A percentile compares a stretch with the other conserved stretches of the same genome.
Conservation (phyloP, 1,140 invertebrate genomes). For the Sycophaga agraensis region DNA sequence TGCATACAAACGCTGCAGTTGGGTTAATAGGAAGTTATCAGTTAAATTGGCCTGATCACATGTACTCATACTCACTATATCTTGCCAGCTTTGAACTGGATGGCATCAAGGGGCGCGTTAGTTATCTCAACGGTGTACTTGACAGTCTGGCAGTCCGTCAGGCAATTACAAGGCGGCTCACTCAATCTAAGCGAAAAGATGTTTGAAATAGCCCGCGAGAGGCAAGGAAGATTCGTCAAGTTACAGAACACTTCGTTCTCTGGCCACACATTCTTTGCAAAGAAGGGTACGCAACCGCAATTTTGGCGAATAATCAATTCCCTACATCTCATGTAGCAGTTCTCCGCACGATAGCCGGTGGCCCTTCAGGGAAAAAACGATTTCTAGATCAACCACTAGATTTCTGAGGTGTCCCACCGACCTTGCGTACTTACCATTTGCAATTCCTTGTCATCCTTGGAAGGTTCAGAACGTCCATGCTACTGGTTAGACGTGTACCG, state of each 20-base stretch:
- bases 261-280: neutral
- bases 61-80: slow-evolving; percentile 53
- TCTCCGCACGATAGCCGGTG: slow-evolving; percentile 29
- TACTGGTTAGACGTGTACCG: slow-evolving; percentile 30
- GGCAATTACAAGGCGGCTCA: slow-evolving; percentile 41
- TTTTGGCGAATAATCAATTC: slow-evolving; percentile 2
- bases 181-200: slow-evolving; percentile 20
- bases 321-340: slow-evolving; percentile 34
- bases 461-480: slow-evolving; percentile 30
- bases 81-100: slow-evolving; percentile 34
- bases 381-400: too few species aligned
- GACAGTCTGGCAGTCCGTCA: slow-evolving; percentile 44
- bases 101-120: slow-evolving; percentile 32
- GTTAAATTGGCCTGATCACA: too few species aligned
- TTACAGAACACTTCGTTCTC: slow-evolving; percentile 28
- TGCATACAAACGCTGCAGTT: too few species aligned
- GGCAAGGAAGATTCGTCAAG: slow-evolving; percentile 31
- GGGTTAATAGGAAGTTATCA: too few species aligned
- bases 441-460: neutral
- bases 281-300: slow-evolving; percentile 35
- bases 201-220: slow-evolving; percentile 17
- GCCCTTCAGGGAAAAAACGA: too few species aligned
- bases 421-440: neutral
- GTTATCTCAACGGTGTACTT: slow-evolving; percentile 38
- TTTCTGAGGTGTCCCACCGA: too few species aligned